Percentiles rank a stretch among this genome's conserved stretches.
These are phyloP conservation scores for Mastomys coucha DNA, from an alignment of 2,113 vertebrate species.

Conservation along the genomic window DNA sequence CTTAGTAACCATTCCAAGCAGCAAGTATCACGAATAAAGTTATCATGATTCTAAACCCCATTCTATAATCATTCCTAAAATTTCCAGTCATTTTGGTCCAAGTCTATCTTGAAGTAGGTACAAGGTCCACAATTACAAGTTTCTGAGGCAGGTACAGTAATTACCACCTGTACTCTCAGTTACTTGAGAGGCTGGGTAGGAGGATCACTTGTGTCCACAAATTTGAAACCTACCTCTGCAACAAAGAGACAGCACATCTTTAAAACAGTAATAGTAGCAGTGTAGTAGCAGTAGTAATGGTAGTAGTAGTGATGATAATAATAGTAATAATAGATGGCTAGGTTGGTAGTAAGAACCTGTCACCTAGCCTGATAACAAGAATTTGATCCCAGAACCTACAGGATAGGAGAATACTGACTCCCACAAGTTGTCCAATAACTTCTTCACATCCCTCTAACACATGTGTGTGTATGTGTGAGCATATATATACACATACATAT, in stretches of 20 bases:
- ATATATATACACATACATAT: background rate
- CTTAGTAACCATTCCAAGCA: background rate
- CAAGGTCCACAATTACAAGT: background rate
- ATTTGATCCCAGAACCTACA: background rate
- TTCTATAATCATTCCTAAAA: background rate
- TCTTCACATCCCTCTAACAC: background rate
- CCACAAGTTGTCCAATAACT: background rate
- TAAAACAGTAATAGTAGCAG: background rate
- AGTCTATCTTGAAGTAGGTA: background rate
- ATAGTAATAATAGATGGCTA: background rate
- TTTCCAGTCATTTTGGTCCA: background rate
- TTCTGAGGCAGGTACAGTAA: background rate
- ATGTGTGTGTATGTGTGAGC: no score
- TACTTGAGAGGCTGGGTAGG: background rate
- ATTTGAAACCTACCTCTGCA: background rate
- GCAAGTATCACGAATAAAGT: constrained; percentile 20
- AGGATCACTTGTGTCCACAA: background rate
- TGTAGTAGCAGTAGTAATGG: background rate
- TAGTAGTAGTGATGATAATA: accelerated
- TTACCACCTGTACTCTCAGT: background rate
- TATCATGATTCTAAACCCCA: constrained; percentile 7
- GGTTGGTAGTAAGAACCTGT: background rate
- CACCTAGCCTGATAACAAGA: background rate
- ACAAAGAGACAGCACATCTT: background rate
- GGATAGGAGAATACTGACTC: background rate